Conservation (phyloP, 1,140 invertebrate genomes). For the Chironomus tepperi region DNA sequence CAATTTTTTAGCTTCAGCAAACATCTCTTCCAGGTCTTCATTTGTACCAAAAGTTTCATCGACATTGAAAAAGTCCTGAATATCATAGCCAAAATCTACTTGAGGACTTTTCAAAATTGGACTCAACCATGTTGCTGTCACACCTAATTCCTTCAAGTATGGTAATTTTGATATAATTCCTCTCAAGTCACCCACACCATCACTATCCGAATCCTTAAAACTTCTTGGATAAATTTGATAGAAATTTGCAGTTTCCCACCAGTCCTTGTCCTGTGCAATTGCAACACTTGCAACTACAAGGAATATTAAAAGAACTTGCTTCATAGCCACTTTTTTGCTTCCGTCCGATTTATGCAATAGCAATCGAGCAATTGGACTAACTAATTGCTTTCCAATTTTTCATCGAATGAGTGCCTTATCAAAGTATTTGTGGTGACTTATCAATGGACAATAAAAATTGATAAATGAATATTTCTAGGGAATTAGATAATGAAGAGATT, state of each 20-base stretch:
- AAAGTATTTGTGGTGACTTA: too few relatives aligned
- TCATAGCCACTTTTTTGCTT: not conserved
- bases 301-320: not conserved
- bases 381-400: too few relatives aligned
- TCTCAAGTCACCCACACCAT: constrained; percentile 45
- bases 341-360: not conserved
- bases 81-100: constrained; percentile 65
- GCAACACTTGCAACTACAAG: not conserved
- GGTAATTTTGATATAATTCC: constrained; percentile 45
- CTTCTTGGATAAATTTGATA: not conserved
- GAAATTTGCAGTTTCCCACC: constrained; percentile 4
- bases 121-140: constrained; percentile 57
- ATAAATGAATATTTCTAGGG: too few relatives aligned
- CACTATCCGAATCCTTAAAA: constrained; percentile 27
- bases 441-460: too few relatives aligned
- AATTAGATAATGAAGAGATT: too few relatives aligned
- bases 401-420: too few relatives aligned
- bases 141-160: constrained; percentile 45
- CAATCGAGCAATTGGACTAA: not conserved
- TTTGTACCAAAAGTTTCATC: constrained; percentile 62
- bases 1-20: constrained; percentile 47
- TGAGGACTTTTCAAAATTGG: constrained; percentile 60
- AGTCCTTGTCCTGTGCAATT: not conserved
- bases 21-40: constrained; percentile 57
- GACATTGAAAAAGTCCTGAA: constrained; percentile 65